A percentile compares a stretch with the other conserved stretches of the same genome.
These are phyloP conservation scores for Pagrus major DNA, from an alignment of 2,113 vertebrate genomes.

Conservation along the genomic window DNA sequence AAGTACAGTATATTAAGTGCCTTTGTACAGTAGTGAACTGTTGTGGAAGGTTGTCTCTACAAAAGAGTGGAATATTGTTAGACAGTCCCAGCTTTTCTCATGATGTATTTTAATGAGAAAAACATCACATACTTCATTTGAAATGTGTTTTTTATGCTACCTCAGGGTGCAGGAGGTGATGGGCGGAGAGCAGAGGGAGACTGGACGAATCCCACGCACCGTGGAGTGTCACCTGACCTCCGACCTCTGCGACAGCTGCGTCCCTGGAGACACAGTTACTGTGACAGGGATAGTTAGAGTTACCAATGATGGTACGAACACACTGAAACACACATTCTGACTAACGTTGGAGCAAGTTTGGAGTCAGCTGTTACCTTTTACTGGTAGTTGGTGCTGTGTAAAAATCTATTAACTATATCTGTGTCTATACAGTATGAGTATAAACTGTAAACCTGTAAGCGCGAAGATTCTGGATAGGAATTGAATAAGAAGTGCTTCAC, in stretches of 20 bases:
- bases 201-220: constrained; percentile 95
- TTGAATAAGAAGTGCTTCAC: not conserved
- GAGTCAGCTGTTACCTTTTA: too few relatives aligned
- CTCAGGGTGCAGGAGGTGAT: constrained; percentile 94
- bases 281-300: constrained; percentile 93
- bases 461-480: not conserved
- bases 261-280: constrained; percentile 94
- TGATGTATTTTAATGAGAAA: not conserved
- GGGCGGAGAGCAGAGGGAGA: constrained; percentile 92
- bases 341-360: not conserved
- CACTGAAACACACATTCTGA: not conserved
- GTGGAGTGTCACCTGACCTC: constrained; percentile 95
- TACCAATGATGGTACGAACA: constrained; percentile 89
- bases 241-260: constrained; percentile 96
- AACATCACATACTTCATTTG: not conserved
- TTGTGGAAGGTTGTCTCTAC: too few relatives aligned
- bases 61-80: not conserved
- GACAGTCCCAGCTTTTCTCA: not conserved
- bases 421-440: not conserved
- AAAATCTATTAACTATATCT: not conserved
- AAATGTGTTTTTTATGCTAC: not conserved
- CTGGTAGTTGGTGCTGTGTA: not conserved
- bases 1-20: constrained; percentile 23
- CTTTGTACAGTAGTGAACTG: too few relatives aligned
- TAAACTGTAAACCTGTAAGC: not conserved